Evolutionary conservation across 2,797 vertebrate species (phyloP), one percentile per base, ranked within the genome.

Genomic region (Sebastes glaucus): DNA sequence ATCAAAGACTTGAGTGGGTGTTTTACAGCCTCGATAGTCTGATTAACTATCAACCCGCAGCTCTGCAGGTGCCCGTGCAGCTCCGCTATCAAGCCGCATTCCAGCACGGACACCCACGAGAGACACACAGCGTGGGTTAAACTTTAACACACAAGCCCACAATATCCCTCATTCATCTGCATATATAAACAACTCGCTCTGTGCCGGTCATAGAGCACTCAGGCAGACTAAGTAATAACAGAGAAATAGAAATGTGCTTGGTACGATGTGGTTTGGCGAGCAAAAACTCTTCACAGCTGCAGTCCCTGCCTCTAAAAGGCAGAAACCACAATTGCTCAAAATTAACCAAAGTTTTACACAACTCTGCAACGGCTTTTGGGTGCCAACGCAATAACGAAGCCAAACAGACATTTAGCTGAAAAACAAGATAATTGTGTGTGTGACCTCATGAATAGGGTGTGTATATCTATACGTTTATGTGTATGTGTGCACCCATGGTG

Each of bases 1-100:
- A 88, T 92, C 88, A 93, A 93, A 92, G 83, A 42, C 55, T 60
- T 23, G 59, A 57, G 85, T 86, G 73, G 59, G 77, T 75, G 81
- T 91, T 94, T 94, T 88, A 93, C 80, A 85, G 68, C 75, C 68
- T 20, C 3, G 6, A 85, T 70, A 65, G 74, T 77, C 84, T 80
- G 88, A 90, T 93, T 90, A 92, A 91, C 85, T 63, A 93, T 91
- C 91, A 86, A 88, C 88, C 78, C 59, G 9, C n/a, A 49, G 81
- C 87, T 82, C 76, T 59, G 86, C 85, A 87, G 82, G 85, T 85
- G 85, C 66, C 52, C 4, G 25, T 68, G 73, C 77, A 53, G 84
- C 84, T 80, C 81, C 25, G 16, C 78, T 79, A 82, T 91, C 88
- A 64, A 28, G 63, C 80, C 11, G 13, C 87, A 90, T 94, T 87